These are phyloP conservation scores for Rhynchonema sp. DNA, from an alignment of 2,888 invertebrate species.

Conservation along the genomic window DNA sequence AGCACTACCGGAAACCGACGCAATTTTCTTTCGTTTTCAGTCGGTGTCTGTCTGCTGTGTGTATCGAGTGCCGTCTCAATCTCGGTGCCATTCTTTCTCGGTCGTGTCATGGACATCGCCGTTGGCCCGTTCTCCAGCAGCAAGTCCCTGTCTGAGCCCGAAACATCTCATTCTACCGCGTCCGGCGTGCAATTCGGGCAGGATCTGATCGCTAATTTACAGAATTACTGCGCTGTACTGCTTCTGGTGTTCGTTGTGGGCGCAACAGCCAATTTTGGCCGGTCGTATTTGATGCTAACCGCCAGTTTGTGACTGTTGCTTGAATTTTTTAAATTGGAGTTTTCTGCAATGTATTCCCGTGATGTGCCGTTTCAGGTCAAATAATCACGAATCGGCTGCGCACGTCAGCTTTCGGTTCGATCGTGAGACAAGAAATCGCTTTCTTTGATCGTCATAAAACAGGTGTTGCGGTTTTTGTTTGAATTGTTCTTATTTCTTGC, in stretches of 20 bases:
- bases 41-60: constrained; percentile 56
- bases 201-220: constrained; percentile 3
- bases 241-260: constrained; percentile 64
- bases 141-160: too few species aligned
- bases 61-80: constrained; percentile 75
- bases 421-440: constrained; percentile 18
- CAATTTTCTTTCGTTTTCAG: constrained; percentile 38
- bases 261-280: constrained; percentile 65
- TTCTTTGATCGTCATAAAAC: constrained; percentile 21
- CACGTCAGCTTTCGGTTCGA: constrained; percentile 14
- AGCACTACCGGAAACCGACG: too few species aligned
- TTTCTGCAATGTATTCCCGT: too few species aligned
- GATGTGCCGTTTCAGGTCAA: constrained; percentile 48
- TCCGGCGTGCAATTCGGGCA: background rate
- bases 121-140: constrained; percentile 33
- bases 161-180: too few species aligned
- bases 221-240: constrained; percentile 5
- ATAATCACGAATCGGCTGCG: constrained; percentile 37
- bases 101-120: constrained; percentile 72
- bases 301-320: constrained; percentile 39
- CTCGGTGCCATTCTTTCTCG: constrained; percentile 75
- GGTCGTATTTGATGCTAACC: constrained; percentile 74
- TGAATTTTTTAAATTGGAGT: background rate
- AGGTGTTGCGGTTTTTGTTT: too few species aligned
- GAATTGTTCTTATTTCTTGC: too few species aligned